phyloP scores from a whole-genome alignment of 2,888 invertebrate species.

The Cataglyphis albicans region DNA sequence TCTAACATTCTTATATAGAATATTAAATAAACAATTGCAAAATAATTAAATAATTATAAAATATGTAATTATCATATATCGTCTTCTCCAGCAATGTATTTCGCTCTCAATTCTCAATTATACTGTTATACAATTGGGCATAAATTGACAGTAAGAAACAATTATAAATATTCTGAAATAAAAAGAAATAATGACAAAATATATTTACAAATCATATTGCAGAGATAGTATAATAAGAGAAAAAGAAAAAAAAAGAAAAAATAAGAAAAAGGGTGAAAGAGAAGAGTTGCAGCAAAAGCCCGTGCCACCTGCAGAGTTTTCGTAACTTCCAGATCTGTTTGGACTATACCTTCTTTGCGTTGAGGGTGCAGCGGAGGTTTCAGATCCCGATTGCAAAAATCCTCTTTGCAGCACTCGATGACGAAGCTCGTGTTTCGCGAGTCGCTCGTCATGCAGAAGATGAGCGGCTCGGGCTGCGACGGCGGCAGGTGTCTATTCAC shows the following conservation, averaged over 20 bases:
- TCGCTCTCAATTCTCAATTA: background rate
- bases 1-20: background rate
- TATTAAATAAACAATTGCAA: background rate
- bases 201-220: slow-evolving; percentile 16
- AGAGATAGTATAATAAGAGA: slow-evolving; percentile 38
- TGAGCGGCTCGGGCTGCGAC: slow-evolving; percentile 93
- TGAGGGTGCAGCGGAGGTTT: slow-evolving; percentile 89
- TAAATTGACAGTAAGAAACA: slow-evolving; percentile 12
- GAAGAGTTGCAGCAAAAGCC: slow-evolving; percentile 71
- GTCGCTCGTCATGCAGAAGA: slow-evolving; percentile 93
- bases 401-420: slow-evolving; percentile 93
- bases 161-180: background rate
- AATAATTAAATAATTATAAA: background rate
- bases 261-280: background rate
- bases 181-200: slow-evolving; percentile 1
- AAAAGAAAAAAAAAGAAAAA: background rate
- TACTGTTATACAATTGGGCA: background rate
- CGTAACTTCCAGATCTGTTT: slow-evolving; percentile 75
- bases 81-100: slow-evolving; percentile 20
- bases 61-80: background rate
- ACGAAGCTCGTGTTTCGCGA: slow-evolving; percentile 92
- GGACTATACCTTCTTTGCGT: slow-evolving; percentile 89
- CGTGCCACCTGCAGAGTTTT: slow-evolving; percentile 78
- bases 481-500: slow-evolving; percentile 90
- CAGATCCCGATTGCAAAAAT: slow-evolving; percentile 92